phyloP scores from a whole-genome alignment of 2,888 invertebrate species.

The Cryptus viduatorius region DNA sequence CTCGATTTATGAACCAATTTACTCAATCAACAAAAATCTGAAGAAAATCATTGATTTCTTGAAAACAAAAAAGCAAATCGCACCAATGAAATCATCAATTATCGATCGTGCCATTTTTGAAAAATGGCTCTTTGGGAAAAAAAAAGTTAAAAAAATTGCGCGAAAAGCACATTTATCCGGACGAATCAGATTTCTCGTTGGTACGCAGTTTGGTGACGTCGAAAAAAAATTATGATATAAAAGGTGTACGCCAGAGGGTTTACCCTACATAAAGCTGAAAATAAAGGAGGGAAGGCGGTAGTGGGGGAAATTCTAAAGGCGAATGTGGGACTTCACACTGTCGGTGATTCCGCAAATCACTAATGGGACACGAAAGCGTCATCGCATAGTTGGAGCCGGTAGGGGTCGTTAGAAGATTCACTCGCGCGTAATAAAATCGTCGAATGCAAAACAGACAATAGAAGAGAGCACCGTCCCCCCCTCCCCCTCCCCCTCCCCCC shows the following conservation, averaged over 20 bases:
- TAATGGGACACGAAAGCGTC: constrained; percentile 74
- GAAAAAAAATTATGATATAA: not conserved
- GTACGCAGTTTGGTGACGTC: not conserved
- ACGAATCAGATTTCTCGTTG: not conserved
- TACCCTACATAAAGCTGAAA: not conserved
- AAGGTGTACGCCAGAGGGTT: not conserved
- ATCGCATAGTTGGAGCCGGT: constrained; percentile 69
- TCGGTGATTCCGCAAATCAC: constrained; percentile 76
- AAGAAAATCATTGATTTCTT: no score
- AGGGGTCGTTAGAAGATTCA: constrained; percentile 80
- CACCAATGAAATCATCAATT: no score
- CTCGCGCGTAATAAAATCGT: constrained; percentile 80
- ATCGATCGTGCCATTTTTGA: no score
- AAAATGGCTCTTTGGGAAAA: no score
- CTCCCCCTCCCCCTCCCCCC: no score
- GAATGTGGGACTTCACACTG: constrained; percentile 54
- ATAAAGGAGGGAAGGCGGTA: not conserved
- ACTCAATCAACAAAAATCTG: no score
- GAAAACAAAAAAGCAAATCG: no score
- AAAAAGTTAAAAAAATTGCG: no score
- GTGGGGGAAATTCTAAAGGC: constrained; percentile 38
- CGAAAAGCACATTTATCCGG: no score
- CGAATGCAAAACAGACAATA: constrained; percentile 81
- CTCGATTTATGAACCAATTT: no score
- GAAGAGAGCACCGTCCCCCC: constrained; percentile 60